Evolutionary conservation across 2,888 invertebrate genomes (phyloP).

Genomic region (Ceramica pisi): DNA sequence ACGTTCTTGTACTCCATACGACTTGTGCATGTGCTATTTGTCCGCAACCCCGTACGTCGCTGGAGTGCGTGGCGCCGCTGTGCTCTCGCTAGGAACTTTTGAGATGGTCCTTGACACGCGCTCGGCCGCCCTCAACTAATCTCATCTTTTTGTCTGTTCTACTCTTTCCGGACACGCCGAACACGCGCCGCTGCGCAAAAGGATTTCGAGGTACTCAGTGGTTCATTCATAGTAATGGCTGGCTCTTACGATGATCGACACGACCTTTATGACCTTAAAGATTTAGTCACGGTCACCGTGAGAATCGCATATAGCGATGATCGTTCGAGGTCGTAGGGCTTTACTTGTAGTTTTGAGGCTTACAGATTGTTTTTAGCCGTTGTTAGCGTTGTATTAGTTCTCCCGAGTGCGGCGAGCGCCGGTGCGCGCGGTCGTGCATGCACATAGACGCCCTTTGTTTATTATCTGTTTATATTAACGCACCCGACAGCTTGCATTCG

Average conservation of each 20-base stretch:
- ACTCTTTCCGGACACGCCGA: slow-evolving; percentile 93
- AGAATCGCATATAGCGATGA: slow-evolving; percentile 84
- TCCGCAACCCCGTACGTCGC: slow-evolving; percentile 77
- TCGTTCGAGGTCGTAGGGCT: slow-evolving; percentile 91
- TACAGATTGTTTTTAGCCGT: slow-evolving; percentile 91
- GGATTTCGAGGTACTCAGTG: slow-evolving; percentile 96
- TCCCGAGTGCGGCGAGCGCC: slow-evolving; percentile 90
- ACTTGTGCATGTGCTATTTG: slow-evolving; percentile 87
- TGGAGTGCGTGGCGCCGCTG: slow-evolving; percentile 66
- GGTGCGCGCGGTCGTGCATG: slow-evolving; percentile 89
- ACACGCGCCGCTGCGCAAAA: slow-evolving; percentile 93
- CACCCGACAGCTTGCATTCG: slow-evolving; percentile 90
- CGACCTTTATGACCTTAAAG: slow-evolving; percentile 83
- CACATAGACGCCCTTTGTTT: slow-evolving; percentile 90
- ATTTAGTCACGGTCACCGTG: slow-evolving; percentile 84
- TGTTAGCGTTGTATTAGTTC: slow-evolving; percentile 90
- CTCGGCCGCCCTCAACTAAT: slow-evolving; percentile 91
- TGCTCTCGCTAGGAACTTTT: slow-evolving; percentile 94
- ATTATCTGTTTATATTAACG: slow-evolving; percentile 89
- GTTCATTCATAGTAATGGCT: slow-evolving; percentile 90
- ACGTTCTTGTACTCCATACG: slow-evolving; percentile 74
- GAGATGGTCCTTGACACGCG: slow-evolving; percentile 96
- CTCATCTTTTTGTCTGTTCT: slow-evolving; percentile 93
- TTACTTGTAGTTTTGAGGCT: slow-evolving; percentile 91
- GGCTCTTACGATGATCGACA: slow-evolving; percentile 87